Percentiles rank a stretch among this genome's conserved stretches.
Evolutionary conservation across 2,797 vertebrate species (phyloP).

Genomic region (Sarcophilus harrisii): DNA sequence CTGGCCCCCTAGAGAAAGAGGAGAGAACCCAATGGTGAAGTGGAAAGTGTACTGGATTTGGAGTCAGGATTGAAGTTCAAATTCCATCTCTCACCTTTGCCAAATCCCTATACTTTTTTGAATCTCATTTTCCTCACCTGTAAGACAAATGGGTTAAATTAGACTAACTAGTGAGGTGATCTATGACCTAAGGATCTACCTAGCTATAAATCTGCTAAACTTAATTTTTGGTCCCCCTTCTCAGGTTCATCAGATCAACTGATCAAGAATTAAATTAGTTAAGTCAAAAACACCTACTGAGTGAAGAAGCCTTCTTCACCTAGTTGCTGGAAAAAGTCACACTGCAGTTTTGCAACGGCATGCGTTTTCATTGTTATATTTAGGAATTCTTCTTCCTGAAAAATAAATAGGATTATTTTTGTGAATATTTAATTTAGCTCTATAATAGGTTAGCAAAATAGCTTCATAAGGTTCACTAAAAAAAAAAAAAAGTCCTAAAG

Average conservation of each 20-base stretch:
- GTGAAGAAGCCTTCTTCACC: conserved; percentile 75
- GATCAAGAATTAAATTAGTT: neutral
- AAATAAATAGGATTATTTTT: neutral
- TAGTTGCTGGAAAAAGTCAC: conserved; percentile 64
- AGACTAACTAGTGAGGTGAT: neutral
- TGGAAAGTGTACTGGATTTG: neutral
- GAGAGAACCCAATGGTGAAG: neutral
- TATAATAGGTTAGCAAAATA: conserved; percentile 4
- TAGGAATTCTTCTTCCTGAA: conserved; percentile 77
- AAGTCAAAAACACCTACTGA: conserved; percentile 59
- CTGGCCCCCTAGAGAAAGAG: neutral
- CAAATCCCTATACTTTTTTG: neutral
- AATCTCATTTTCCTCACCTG: neutral
- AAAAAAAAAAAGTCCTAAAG: neutral
- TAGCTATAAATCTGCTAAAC: neutral
- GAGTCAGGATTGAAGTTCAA: neutral
- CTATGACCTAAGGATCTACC: neutral
- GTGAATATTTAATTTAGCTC: neutral
- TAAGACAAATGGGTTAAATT: neutral
- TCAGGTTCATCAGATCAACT: neutral
- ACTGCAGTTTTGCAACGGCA: conserved; percentile 59
- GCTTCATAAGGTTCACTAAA: neutral
- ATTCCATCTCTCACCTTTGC: neutral
- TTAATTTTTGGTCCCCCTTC: neutral
- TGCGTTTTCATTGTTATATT: conserved; percentile 55